Conservation (phyloP, 2,888 invertebrate genomes). For the Eristalinus sepulchralis region DNA sequence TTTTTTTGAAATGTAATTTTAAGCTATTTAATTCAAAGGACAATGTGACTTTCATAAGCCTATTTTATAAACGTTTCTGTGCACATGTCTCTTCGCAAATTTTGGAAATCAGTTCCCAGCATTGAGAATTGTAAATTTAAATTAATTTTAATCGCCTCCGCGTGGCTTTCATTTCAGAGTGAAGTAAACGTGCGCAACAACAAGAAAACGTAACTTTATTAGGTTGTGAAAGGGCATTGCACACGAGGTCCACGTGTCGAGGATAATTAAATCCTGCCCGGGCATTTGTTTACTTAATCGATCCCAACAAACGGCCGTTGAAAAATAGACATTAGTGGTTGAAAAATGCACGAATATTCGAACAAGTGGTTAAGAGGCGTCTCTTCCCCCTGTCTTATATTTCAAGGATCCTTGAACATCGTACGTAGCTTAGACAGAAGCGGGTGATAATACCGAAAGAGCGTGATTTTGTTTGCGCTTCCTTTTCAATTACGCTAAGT, state of each 20-base stretch:
- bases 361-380: constrained; percentile 52
- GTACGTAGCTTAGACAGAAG: background rate
- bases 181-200: constrained; percentile 26
- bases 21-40: background rate
- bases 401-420: constrained; percentile 27
- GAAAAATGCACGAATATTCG: constrained; percentile 4
- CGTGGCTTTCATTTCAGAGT: constrained; percentile 14
- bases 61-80: background rate
- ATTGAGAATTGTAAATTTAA: background rate
- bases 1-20: background rate
- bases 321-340: constrained; percentile 1
- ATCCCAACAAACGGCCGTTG: background rate
- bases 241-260: constrained; percentile 44
- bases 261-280: constrained; percentile 44
- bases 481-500: constrained; percentile 55
- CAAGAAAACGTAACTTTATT: constrained; percentile 1
- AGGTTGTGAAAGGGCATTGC: background rate
- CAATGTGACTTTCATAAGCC: background rate
- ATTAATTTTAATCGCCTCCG: constrained; percentile 40
- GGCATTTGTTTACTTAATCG: constrained; percentile 47
- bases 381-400: constrained; percentile 2
- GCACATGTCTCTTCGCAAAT: background rate
- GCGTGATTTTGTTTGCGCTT: constrained; percentile 45
- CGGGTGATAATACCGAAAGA: constrained; percentile 3
- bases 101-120: background rate